Evolutionary conservation across 2,797 vertebrate species (phyloP), one percentile per base, ranked within the genome.

Genomic region (Chromobotia macracanthus): DNA sequence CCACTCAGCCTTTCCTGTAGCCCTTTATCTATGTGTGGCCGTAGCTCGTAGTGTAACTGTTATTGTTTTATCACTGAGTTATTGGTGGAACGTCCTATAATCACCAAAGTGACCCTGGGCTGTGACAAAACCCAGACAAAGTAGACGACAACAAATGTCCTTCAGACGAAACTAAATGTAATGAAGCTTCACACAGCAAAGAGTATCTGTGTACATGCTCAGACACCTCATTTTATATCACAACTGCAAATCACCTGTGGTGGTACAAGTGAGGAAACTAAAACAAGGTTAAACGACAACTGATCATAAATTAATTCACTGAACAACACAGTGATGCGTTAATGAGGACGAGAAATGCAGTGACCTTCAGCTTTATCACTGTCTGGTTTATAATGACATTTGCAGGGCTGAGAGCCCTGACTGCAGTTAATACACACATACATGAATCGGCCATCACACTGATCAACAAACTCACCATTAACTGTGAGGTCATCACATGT

Each of bases 231-330:
- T 68, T 71, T 50, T 66, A 31, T 41, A 38, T 48, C 19, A 25
- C 55, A 48, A 28, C 50, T 19, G 67, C 58, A 12, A 77, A 31
- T 77, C 41, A 61, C 56, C 13, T 0, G 0, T 60, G 53, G 66
- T 63, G 53, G 3, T n/a, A 53, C 28, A 38, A 10, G 19, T 61
- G 25, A 25, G 38, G 41, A 50, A 77, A 0, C 50, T 12, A 60
- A 51, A 41, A n/a, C 7, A 56, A 5, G n/a, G 28, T 55, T 79
- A 53, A 70, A 19, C 9, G 51, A 64, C 66, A 44, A 60, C 68
- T 48, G 19, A 48, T 80, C 31, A 75, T 84, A 80, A 82, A 82
- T 82, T 69, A 63, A 74, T 82, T 65, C 72, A 79, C 35, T 31
- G 41, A 38, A 80, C 65, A 74, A 50, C 70, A 53, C 51, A 65